These are phyloP conservation scores for Polyploca ridens DNA, from an alignment of 2,888 invertebrate species.

Conservation along the genomic window DNA sequence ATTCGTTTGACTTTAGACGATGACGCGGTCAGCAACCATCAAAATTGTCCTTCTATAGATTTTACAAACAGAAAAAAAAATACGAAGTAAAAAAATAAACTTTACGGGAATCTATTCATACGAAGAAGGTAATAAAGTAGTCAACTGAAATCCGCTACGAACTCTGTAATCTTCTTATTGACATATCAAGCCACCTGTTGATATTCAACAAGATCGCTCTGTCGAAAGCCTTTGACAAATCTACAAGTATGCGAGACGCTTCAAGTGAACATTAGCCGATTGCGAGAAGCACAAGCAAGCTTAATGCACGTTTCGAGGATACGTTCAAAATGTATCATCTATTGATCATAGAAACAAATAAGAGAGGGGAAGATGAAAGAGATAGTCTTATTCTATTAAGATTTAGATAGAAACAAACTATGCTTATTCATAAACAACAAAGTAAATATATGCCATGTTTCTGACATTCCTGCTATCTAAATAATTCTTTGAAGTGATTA, in stretches of 20 bases:
- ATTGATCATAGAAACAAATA: neutral
- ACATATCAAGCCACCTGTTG: slow-evolving; percentile 45
- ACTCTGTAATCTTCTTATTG: slow-evolving; percentile 18
- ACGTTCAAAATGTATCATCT: neutral
- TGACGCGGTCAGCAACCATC: neutral
- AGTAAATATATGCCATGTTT: no score
- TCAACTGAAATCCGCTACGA: slow-evolving; percentile 28
- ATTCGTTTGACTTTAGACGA: neutral
- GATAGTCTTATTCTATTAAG: neutral
- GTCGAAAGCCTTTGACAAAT: slow-evolving; percentile 22
- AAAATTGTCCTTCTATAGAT: no score
- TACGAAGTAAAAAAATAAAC: neutral
- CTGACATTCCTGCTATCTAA: neutral
- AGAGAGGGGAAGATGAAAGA: neutral
- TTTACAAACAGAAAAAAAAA: no score
- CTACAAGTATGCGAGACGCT: neutral
- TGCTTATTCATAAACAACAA: no score
- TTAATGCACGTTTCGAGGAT: neutral
- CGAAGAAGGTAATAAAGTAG: slow-evolving; percentile 13
- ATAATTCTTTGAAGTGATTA: neutral
- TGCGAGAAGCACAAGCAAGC: neutral
- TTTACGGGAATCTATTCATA: neutral
- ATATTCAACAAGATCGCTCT: slow-evolving; percentile 28
- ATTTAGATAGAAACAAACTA: neutral
- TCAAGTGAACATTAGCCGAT: neutral